Conservation (phyloP, 2,797 vertebrate species). For the Hypotaenidia philippensis region DNA sequence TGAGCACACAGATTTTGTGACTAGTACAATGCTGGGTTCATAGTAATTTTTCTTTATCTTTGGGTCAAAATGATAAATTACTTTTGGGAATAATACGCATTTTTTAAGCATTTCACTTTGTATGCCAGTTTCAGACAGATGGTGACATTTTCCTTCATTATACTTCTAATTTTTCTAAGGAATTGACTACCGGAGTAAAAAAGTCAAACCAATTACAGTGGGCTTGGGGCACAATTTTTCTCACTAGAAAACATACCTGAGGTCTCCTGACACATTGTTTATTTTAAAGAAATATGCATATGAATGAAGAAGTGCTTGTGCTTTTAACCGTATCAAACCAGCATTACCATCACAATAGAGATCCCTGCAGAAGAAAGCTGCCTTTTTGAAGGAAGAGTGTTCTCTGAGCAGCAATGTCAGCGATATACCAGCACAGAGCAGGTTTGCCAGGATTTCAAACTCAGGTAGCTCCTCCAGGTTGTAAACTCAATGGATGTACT, state of each 20-base stretch:
- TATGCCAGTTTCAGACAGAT: constrained; percentile 65
- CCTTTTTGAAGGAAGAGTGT: background rate
- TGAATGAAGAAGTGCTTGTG: background rate
- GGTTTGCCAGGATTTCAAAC: background rate
- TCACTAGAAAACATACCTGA: constrained; percentile 5
- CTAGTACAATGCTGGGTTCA: background rate
- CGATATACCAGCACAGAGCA: background rate
- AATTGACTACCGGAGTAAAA: constrained; percentile 56
- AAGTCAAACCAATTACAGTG: constrained; percentile 40
- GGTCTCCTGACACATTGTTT: background rate
- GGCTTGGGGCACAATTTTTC: background rate
- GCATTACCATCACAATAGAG: background rate
- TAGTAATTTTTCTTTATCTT: constrained; percentile 13
- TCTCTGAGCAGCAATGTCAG: background rate
- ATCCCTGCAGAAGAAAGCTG: background rate
- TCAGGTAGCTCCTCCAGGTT: background rate
- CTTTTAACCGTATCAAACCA: background rate
- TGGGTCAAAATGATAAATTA: constrained; percentile 30
- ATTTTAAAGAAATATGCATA: constrained; percentile 9
- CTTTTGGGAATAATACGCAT: background rate
- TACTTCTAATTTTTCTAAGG: constrained; percentile 50
- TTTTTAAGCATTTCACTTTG: background rate
- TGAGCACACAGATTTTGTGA: background rate
- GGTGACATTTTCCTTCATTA: constrained; percentile 64
- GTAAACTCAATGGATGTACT: background rate